Evolutionary conservation across 2,797 vertebrate species (phyloP).

Genomic region (Eurystomus glaucurus): DNA sequence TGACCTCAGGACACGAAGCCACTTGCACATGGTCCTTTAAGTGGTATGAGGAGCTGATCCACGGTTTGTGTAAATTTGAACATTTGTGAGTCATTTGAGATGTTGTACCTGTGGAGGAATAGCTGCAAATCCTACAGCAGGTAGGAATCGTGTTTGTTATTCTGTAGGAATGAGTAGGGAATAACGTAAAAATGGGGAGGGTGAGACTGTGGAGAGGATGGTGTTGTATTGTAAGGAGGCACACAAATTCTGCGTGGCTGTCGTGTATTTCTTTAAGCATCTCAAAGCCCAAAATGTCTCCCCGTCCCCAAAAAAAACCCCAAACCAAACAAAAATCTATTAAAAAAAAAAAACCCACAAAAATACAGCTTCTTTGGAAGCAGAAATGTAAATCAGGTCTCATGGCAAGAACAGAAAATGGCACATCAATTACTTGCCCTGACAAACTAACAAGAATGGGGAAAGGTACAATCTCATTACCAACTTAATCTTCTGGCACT

Average conservation of each 20-base stretch:
- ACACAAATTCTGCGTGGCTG: not conserved
- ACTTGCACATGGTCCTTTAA: rapidly evolving
- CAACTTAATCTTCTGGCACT: conserved; percentile 65
- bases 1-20: rapidly evolving
- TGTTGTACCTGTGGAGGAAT: not conserved
- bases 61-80: rapidly evolving
- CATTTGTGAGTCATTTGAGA: not conserved
- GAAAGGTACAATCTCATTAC: conserved; percentile 71
- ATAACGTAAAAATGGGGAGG: rapidly evolving
- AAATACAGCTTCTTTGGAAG: not conserved
- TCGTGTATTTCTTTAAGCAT: not conserved
- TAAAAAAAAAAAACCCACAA: too few relatives aligned
- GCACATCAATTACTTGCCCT: conserved; percentile 64
- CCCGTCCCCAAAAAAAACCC: too few relatives aligned
- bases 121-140: not conserved
- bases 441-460: conserved; percentile 33
- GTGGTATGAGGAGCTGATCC: not conserved
- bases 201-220: not conserved
- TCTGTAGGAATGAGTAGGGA: not conserved
- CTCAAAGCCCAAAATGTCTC: not conserved
- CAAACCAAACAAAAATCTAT: not conserved
- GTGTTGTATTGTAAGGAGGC: not conserved
- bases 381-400: conserved; percentile 23
- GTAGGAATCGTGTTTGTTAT: not conserved
- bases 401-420: conserved; percentile 21